These are phyloP conservation scores for Heliocidaris tuberculata DNA, from an alignment of 35 echinoderm and acorn worm species.

Conservation along the genomic window DNA sequence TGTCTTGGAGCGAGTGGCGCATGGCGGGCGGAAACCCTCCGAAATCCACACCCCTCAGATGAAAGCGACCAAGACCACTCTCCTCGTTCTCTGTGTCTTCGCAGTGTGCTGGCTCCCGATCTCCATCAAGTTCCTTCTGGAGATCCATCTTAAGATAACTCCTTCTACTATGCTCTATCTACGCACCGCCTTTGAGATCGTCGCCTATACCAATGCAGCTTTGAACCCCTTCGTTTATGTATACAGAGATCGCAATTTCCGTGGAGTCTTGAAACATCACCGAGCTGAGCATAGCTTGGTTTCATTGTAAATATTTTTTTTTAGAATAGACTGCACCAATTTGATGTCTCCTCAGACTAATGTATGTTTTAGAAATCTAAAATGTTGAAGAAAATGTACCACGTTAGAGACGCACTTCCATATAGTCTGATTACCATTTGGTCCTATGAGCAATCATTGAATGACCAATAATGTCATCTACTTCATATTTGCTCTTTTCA, in stretches of 20 bases:
- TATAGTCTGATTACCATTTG: too few relatives aligned
- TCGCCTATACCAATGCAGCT: conserved; percentile 28
- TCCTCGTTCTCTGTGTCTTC: conserved; percentile 38
- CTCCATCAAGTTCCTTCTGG: conserved; percentile 35
- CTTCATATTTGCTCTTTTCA: too few relatives aligned
- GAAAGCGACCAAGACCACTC: conserved; percentile 50
- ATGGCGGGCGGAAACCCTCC: not conserved
- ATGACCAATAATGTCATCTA: too few relatives aligned
- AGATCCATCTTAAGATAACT: not conserved
- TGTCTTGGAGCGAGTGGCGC: not conserved
- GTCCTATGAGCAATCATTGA: too few relatives aligned
- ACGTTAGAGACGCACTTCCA: too few relatives aligned
- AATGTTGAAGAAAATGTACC: too few relatives aligned
- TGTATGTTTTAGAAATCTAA: too few relatives aligned
- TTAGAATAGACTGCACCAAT: too few relatives aligned
- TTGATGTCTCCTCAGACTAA: too few relatives aligned
- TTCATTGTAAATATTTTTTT: not conserved
- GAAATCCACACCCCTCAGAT: conserved; percentile 22
- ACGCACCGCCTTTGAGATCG: conserved; percentile 26
- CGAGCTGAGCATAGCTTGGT: not conserved
- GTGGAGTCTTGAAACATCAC: not conserved
- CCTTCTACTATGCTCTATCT: conserved; percentile 12
- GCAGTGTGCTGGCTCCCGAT: conserved; percentile 40
- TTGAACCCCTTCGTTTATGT: conserved; percentile 39
- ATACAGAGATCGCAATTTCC: not conserved